phyloP scores from a whole-genome alignment of 2,113 vertebrate genomes.

The Nerophis ophidion region DNA sequence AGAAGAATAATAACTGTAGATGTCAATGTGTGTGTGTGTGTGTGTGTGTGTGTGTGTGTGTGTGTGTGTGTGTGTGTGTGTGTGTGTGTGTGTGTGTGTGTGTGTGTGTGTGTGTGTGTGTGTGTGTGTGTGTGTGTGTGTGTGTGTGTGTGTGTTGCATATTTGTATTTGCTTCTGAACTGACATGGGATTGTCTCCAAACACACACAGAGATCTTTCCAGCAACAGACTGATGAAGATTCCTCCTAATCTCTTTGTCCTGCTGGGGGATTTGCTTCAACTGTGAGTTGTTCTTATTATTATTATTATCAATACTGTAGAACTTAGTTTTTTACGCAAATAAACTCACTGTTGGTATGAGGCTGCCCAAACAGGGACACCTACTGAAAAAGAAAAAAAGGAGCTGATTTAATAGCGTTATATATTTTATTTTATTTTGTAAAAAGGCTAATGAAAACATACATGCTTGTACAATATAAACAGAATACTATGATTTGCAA shows the following conservation, averaged over 20 bases:
- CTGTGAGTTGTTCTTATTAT: constrained; percentile 77
- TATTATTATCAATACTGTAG: background rate
- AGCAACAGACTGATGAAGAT: constrained; percentile 84
- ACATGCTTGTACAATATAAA: too few relatives aligned
- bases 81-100: background rate
- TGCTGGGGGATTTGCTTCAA: constrained; percentile 86
- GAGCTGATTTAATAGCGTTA: too few relatives aligned
- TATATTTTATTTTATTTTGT: too few relatives aligned
- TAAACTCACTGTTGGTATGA: background rate
- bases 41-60: background rate
- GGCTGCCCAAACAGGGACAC: background rate
- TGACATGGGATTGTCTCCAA: constrained; percentile 45
- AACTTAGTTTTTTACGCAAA: background rate
- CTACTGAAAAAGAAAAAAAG: too few relatives aligned
- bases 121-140: background rate
- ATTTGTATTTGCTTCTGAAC: constrained; percentile 4
- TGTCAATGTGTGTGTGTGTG: too few relatives aligned
- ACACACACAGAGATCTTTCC: constrained; percentile 80
- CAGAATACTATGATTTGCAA: too few relatives aligned
- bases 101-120: background rate
- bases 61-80: too few relatives aligned
- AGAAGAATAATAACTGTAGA: too few relatives aligned
- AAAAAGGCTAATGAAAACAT: too few relatives aligned
- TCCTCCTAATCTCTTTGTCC: constrained; percentile 78
- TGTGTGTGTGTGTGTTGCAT: background rate